These are phyloP conservation scores for Drosophila mauritiana DNA, from an alignment of 1,140 invertebrate species.

Conservation along the genomic window DNA sequence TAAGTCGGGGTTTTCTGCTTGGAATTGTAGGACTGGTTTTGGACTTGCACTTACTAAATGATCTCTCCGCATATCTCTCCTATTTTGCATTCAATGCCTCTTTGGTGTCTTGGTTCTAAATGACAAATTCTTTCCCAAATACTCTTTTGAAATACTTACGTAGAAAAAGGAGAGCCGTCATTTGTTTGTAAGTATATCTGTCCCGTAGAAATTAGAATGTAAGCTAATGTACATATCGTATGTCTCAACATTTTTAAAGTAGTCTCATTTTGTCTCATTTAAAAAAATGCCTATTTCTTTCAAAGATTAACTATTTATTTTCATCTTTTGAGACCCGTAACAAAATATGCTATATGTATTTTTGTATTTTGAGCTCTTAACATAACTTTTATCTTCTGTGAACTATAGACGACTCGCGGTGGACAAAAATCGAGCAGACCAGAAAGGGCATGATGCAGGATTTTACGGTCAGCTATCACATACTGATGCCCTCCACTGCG, in stretches of 20 bases:
- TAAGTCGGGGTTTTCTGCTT: slow-evolving; percentile 83
- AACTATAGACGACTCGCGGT: slow-evolving; percentile 91
- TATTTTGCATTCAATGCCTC: slow-evolving; percentile 20
- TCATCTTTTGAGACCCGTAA: too few relatives aligned
- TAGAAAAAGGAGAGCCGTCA: slow-evolving; percentile 83
- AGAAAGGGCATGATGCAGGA: slow-evolving; percentile 93
- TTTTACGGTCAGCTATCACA: slow-evolving; percentile 95
- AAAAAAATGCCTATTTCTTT: too few relatives aligned
- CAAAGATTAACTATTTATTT: too few relatives aligned
- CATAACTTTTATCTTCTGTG: neutral
- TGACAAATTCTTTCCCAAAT: slow-evolving; percentile 4
- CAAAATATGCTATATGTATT: too few relatives aligned
- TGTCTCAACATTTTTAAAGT: too few relatives aligned
- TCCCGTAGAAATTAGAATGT: slow-evolving; percentile 4
- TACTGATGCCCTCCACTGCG: slow-evolving; percentile 93
- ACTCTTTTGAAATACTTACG: slow-evolving; percentile 50
- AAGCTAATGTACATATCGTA: neutral
- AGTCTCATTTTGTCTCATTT: neutral
- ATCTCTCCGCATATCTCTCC: slow-evolving; percentile 20
- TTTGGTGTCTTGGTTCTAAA: slow-evolving; percentile 65
- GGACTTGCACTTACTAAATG: slow-evolving; percentile 4
- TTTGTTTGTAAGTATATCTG: slow-evolving; percentile 80
- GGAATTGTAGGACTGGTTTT: slow-evolving; percentile 6
- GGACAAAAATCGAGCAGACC: slow-evolving; percentile 93
- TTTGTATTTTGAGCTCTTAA: neutral